Base-by-base conservation (phyloP, 2,888 invertebrate genomes). In the Kryphioiulus occultus region DNA sequence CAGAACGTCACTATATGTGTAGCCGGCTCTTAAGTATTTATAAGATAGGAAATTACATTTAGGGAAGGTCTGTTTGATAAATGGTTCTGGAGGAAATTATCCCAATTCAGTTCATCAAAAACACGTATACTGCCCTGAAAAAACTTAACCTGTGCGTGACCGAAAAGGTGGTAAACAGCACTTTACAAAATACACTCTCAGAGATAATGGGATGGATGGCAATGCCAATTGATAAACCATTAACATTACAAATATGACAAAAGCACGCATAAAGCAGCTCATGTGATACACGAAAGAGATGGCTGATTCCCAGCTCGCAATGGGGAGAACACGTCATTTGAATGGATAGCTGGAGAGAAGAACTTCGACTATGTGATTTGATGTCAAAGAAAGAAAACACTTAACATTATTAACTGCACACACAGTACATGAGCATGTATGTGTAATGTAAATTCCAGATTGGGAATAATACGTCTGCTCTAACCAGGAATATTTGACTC, bases 111-210 rank as follows among this genome's bases (percentile, higher is more conserved):
- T 78, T 78, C 78, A 78, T 78, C 78, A 78, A 78, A 78, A 78
- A 26, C 78, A 78, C 78, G 78, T 78, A 30, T 30, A 10, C 78
- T 30, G 78, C 78, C 78, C 78, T 78, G 78, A 4, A 15, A 30
- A 30, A 78, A 30, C 78, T 78, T 78, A 78, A 78, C 78, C 78
- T 78, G 78, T 78, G 78, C 78, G 78, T 78, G 78, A 78, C 78
- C 78, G 78, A 78, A 78, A 78, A 78, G 78, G 78, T 78, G 78
- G 78, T 78, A 78, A 78, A 78, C 78, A 78, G 78, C 78, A 78
- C 78, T 78, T 78, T 78, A 78, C 30, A 78, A 78, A 78, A 78
- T 26, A 78, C 78, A 78, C 78, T 78, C 30, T 26, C 78, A 7
- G 30, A 78, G 78, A 78, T 78, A 78, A 78, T 78, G 30, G 78